Evolutionary conservation across 2,113 vertebrate genomes (phyloP).

Genomic region (Pelecanoides urinatrix): DNA sequence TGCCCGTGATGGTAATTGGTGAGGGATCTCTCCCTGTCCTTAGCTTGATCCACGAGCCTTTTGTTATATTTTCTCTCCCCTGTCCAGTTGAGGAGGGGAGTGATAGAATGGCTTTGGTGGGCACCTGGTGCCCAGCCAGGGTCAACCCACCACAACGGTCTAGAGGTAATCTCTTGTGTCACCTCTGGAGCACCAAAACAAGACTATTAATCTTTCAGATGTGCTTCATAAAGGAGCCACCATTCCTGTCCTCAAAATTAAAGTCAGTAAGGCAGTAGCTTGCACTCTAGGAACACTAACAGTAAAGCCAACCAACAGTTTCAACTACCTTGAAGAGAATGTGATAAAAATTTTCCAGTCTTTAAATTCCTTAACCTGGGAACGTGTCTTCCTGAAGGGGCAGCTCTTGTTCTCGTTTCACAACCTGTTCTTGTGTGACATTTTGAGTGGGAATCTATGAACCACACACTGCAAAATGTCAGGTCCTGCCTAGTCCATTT

Average conservation of each 20-base stretch:
- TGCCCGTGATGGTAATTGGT: too few relatives aligned
- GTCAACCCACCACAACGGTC: too few relatives aligned
- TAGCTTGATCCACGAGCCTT: too few relatives aligned
- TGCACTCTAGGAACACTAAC: background rate
- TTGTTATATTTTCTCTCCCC: too few relatives aligned
- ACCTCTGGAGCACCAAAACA: background rate
- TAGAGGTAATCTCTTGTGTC: background rate
- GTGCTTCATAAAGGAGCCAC: background rate
- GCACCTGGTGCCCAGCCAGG: too few relatives aligned
- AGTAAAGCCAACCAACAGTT: background rate
- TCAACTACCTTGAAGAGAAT: background rate
- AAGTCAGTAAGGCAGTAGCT: background rate
- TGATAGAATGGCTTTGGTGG: too few relatives aligned
- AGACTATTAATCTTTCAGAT: background rate
- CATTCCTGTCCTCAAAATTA: background rate
- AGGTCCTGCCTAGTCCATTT: background rate
- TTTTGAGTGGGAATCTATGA: background rate
- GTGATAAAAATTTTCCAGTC: background rate
- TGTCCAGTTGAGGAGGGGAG: too few relatives aligned
- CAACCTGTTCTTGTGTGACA: background rate
- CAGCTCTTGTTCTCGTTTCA: background rate
- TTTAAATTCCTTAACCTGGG: background rate
- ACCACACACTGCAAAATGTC: background rate
- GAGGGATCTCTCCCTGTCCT: too few relatives aligned
- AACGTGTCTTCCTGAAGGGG: background rate